phyloP scores from a whole-genome alignment of 2,888 invertebrate species.

The Nomada flava region DNA sequence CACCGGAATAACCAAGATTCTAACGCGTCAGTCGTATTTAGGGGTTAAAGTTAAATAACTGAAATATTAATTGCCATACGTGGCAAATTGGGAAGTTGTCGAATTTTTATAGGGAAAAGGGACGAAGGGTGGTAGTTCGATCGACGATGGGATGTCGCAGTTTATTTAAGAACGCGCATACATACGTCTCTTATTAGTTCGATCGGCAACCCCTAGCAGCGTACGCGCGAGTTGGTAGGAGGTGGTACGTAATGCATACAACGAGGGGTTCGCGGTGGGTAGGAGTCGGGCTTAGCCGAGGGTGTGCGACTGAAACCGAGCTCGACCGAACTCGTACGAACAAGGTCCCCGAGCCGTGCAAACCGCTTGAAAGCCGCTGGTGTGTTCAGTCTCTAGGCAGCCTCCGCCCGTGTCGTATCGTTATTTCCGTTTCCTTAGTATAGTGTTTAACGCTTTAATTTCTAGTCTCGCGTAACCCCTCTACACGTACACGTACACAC shows the following conservation, averaged over 20 bases:
- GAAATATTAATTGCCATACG: neutral
- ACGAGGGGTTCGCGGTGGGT: conserved; percentile 43
- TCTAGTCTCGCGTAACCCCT: conserved; percentile 63
- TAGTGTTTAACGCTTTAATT: conserved; percentile 77
- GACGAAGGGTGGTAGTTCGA: conserved; percentile 41
- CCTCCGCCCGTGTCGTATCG: conserved; percentile 79
- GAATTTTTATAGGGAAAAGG: neutral
- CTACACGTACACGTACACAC: conserved; percentile 13
- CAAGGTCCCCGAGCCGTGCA: conserved; percentile 55
- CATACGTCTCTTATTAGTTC: conserved; percentile 64
- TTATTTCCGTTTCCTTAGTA: conserved; percentile 80
- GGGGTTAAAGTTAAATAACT: neutral
- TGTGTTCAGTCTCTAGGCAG: conserved; percentile 79
- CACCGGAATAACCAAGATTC: neutral
- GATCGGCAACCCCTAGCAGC: conserved; percentile 57
- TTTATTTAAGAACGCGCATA: conserved; percentile 62
- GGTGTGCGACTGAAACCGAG: conserved; percentile 59
- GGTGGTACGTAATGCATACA: conserved; percentile 35
- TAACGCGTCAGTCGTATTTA: neutral
- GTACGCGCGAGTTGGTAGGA: conserved; percentile 34
- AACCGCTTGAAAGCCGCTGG: conserved; percentile 45
- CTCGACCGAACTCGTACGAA: conserved; percentile 64
- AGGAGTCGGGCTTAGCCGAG: conserved; percentile 50
- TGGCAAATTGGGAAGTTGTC: conserved; percentile 1
- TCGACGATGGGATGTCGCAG: conserved; percentile 46